These are phyloP conservation scores for Astur gentilis DNA, from an alignment of 2,113 vertebrate genomes.

Conservation along the genomic window DNA sequence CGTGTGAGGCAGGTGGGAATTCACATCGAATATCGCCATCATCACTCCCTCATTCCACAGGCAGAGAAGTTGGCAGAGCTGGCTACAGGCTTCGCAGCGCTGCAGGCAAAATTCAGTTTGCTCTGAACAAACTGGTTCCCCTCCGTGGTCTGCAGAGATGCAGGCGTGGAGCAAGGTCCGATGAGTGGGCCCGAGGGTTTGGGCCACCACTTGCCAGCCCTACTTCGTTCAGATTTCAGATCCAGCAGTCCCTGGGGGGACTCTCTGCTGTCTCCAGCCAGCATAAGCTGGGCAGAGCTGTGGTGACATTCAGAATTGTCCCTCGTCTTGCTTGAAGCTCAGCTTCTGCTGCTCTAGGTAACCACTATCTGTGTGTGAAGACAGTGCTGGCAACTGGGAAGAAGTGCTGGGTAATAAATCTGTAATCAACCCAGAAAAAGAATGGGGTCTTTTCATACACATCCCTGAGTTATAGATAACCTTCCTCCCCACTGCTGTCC, in stretches of 20 bases:
- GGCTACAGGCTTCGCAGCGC: background rate
- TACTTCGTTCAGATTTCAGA: background rate
- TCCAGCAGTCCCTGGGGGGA: background rate
- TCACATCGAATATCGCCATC: background rate
- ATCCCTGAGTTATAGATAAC: background rate
- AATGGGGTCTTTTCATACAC: background rate
- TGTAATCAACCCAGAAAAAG: background rate
- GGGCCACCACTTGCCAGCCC: background rate
- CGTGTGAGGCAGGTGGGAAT: conserved; percentile 6
- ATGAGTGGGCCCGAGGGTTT: background rate
- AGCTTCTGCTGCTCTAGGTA: background rate
- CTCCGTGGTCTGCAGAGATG: rapidly evolving
- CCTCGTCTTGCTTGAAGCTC: background rate
- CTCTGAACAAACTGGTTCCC: background rate
- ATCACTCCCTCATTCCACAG: background rate
- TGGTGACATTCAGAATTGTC: background rate
- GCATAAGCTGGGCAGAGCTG: background rate
- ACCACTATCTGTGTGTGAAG: background rate
- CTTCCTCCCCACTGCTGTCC: background rate
- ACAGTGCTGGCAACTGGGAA: background rate
- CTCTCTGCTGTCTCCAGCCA: background rate
- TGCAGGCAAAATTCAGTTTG: background rate
- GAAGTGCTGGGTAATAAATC: background rate
- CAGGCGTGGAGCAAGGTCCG: background rate
- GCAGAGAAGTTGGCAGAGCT: background rate